Conservation (phyloP, 1,140 invertebrate species). For the Centruroides sculpturatus region DNA sequence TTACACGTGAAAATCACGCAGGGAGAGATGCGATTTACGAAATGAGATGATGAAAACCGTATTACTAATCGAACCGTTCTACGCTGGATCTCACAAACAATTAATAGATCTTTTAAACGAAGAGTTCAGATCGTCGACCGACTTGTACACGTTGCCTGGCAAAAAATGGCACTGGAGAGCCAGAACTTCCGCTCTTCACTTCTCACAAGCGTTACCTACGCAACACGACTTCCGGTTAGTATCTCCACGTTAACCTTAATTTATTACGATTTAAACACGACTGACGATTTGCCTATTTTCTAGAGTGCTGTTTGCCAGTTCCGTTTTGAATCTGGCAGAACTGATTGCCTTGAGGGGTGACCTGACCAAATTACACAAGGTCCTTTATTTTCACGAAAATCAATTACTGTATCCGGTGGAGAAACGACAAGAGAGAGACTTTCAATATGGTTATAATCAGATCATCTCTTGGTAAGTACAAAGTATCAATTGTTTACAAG, state of each 20-base stretch:
- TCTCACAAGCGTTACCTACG: conserved; percentile 42
- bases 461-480: conserved; percentile 52
- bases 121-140: conserved; percentile 19
- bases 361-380: conserved; percentile 41
- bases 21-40: too few species aligned
- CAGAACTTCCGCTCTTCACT: conserved; percentile 46
- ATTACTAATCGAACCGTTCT: conserved; percentile 46
- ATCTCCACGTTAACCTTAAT: too few species aligned
- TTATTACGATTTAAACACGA: too few species aligned
- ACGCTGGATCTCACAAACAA: conserved; percentile 53
- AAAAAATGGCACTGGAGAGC: conserved; percentile 71
- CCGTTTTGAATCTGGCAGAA: conserved; percentile 55
- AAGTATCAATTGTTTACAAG: too few species aligned
- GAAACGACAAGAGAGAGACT: conserved; percentile 49
- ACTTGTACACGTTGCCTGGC: conserved; percentile 41
- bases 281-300: not conserved
- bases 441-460: conserved; percentile 64
- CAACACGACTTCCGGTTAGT: conserved; percentile 34
- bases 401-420: conserved; percentile 55
- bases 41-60: conserved; percentile 1
- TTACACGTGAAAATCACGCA: too few species aligned
- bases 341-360: conserved; percentile 49
- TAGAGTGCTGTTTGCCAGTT: conserved; percentile 48
- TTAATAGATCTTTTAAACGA: conserved; percentile 40
- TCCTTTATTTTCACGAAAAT: conserved; percentile 68